Evolutionary conservation across 2,888 invertebrate species (phyloP).

Genomic region (Dynastes grantii): DNA sequence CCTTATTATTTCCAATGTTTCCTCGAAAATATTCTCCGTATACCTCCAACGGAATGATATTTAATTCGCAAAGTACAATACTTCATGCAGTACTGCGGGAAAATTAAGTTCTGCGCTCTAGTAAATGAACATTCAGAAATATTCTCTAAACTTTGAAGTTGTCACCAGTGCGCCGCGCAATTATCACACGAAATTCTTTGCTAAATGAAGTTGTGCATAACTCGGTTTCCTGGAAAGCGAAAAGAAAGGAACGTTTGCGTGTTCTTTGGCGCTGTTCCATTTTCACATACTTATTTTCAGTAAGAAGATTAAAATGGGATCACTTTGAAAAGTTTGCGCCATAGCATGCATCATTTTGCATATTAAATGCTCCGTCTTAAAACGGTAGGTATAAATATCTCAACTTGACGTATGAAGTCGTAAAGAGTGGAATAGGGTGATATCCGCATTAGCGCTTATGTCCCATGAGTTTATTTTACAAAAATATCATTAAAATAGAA

Average conservation of each 20-base stretch:
- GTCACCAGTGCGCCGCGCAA: slow-evolving; percentile 25
- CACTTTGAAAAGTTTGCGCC: not conserved
- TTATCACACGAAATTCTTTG: slow-evolving; percentile 35
- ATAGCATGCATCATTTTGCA: not conserved
- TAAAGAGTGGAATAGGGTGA: no score
- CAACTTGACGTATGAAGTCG: no score
- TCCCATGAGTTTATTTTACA: no score
- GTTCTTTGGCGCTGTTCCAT: not conserved
- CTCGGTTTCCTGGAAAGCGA: not conserved
- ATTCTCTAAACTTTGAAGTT: slow-evolving; percentile 38
- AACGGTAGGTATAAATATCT: no score
- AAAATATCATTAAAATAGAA: no score
- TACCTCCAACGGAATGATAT: not conserved
- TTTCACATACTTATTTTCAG: not conserved
- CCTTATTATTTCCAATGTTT: not conserved
- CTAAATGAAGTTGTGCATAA: slow-evolving; percentile 36
- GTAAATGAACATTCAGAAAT: slow-evolving; percentile 35
- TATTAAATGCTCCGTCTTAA: no score
- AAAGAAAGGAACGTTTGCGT: slow-evolving; percentile 9
- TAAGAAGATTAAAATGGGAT: not conserved
- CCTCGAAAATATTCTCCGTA: not conserved
- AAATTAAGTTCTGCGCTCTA: slow-evolving; percentile 20
- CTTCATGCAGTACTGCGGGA: not conserved
- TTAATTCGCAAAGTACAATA: slow-evolving; percentile 26
- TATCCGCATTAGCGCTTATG: no score